A percentile compares a stretch with the other conserved stretches of the same genome.
These are phyloP conservation scores for Thecocarcelia acutangulata DNA, from an alignment of 2,888 invertebrate species.

Conservation along the genomic window DNA sequence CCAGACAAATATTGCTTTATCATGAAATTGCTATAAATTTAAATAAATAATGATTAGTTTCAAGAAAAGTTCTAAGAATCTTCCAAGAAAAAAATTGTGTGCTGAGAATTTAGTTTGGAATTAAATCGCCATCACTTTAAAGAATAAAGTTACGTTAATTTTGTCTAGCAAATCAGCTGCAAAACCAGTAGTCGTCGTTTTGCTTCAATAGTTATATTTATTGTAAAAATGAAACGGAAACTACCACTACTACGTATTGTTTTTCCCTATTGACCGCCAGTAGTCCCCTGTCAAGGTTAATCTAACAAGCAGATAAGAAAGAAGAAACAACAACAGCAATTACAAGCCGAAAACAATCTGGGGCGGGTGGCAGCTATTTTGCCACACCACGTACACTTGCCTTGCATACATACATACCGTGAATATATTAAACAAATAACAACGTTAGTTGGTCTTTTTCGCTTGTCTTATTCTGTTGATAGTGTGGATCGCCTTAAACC, in stretches of 20 bases:
- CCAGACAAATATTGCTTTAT: slow-evolving; percentile 13
- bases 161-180: not conserved
- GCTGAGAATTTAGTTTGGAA: not conserved
- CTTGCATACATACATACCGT: too few relatives aligned
- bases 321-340: slow-evolving; percentile 40
- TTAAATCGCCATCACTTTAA: not conserved
- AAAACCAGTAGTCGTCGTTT: not conserved
- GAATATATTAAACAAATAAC: slow-evolving; percentile 22
- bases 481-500: slow-evolving; percentile 19
- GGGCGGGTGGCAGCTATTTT: slow-evolving; percentile 37
- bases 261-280: slow-evolving; percentile 63
- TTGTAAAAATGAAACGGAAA: slow-evolving; percentile 5
- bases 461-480: slow-evolving; percentile 23
- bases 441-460: slow-evolving; percentile 10
- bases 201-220: not conserved
- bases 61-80: too few relatives aligned
- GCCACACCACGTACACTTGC: slow-evolving; percentile 20
- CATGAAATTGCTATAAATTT: not conserved
- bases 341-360: slow-evolving; percentile 10
- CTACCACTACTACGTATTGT: slow-evolving; percentile 71
- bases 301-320: slow-evolving; percentile 49
- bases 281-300: slow-evolving; percentile 70
- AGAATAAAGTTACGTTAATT: not conserved
- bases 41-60: not conserved
- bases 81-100: not conserved